Evolutionary conservation across 2,888 invertebrate genomes (phyloP).

Genomic region (Dynastes tityus): DNA sequence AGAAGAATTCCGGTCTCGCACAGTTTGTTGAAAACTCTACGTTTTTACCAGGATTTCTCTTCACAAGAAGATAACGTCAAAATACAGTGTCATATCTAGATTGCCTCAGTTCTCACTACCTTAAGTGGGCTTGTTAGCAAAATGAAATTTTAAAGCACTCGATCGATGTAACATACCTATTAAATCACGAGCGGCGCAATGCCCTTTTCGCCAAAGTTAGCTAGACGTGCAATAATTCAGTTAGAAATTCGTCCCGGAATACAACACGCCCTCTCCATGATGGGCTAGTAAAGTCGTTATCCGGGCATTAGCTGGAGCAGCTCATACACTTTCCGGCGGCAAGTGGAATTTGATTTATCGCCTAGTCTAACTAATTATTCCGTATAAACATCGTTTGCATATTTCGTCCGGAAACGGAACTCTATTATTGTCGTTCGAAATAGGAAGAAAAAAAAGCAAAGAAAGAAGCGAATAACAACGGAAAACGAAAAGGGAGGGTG

Average conservation of each 20-base stretch:
- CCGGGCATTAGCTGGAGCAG: conserved; percentile 27
- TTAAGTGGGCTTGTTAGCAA: not conserved
- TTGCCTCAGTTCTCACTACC: too few relatives aligned
- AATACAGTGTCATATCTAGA: too few relatives aligned
- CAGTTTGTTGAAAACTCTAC: too few relatives aligned
- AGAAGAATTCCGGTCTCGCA: too few relatives aligned
- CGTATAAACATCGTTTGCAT: conserved; percentile 45
- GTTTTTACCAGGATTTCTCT: too few relatives aligned
- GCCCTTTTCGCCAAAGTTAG: conserved; percentile 27
- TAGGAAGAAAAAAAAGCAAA: not conserved
- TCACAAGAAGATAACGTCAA: too few relatives aligned
- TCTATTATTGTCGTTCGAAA: conserved; percentile 37
- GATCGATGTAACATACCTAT: conserved; percentile 21
- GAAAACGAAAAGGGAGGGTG: conserved; percentile 7
- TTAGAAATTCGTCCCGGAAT: conserved; percentile 37
- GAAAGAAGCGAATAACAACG: not conserved
- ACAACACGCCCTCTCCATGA: conserved; percentile 41
- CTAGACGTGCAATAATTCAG: conserved; percentile 42
- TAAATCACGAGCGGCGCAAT: not conserved
- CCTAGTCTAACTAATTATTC: conserved; percentile 41
- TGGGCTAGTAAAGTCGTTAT: conserved; percentile 43
- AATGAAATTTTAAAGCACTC: conserved; percentile 7
- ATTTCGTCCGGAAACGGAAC: conserved; percentile 34
- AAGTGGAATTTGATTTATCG: conserved; percentile 40
- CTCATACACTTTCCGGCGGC: conserved; percentile 29